phyloP scores from a whole-genome alignment of 2,797 vertebrate genomes.

The Gila robusta region DNA sequence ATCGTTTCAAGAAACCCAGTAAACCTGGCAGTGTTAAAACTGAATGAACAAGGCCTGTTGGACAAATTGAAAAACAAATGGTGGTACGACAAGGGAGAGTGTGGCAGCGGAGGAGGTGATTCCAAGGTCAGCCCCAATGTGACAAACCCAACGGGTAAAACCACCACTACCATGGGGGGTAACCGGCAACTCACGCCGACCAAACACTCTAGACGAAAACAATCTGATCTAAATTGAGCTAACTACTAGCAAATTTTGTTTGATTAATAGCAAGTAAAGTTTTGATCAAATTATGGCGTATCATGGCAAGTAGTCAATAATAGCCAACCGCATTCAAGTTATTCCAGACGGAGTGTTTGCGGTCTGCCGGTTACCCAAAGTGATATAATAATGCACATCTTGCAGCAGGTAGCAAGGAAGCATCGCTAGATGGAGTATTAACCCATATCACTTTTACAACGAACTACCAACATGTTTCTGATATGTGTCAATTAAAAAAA shows the following conservation, averaged over 20 bases:
- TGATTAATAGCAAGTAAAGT: neutral
- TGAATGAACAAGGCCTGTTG: conserved; percentile 99
- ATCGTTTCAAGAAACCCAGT: conserved; percentile 99
- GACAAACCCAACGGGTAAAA: conserved; percentile 91
- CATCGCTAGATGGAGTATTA: conserved; percentile 93
- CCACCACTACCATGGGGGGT: conserved; percentile 80
- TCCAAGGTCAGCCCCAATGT: conserved; percentile 99
- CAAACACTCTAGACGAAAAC: conserved; percentile 63
- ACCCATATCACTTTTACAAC: conserved; percentile 92
- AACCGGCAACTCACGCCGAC: conserved; percentile 88
- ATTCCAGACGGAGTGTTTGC: conserved; percentile 74
- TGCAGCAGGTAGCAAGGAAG: conserved; percentile 83
- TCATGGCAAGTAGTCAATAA: conserved; percentile 1
- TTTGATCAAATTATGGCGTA: neutral
- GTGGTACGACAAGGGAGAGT: conserved; percentile 99
- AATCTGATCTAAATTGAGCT: neutral
- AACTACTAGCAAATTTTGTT: neutral
- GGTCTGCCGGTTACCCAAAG: conserved; percentile 96
- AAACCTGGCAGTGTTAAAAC: conserved; percentile 99
- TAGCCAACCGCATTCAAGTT: conserved; percentile 1
- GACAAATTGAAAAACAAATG: conserved; percentile 99
- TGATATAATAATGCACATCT: conserved; percentile 99
- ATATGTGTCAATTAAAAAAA: conserved; percentile 51
- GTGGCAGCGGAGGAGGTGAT: conserved; percentile 99
- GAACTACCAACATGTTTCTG: conserved; percentile 78